Evolutionary conservation across 2,888 invertebrate genomes (phyloP), one percentile per base, ranked within the genome.

Genomic region (Syritta pipiens): DNA sequence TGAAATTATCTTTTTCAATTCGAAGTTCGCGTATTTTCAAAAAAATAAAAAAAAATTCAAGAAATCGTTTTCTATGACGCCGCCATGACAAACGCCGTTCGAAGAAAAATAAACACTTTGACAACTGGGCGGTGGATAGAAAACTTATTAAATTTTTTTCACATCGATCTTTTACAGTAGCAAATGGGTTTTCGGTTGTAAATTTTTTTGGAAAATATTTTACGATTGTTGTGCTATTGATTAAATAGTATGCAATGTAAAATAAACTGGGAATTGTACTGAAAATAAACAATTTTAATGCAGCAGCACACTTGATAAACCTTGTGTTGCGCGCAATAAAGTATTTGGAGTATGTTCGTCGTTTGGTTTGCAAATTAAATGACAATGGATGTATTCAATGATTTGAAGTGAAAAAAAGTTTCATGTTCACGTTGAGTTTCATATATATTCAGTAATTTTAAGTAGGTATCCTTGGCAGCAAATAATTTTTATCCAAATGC

Each of bases 61-160:
- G n/a, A n/a, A 48, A 42, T 20, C 42, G 12, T 57, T 53, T 32
- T 9, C 20, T 55, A 77, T 42, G 77, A 77, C 79, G 79, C 67
- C 74, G 79, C 79, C 79, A 79, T 79, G 79, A 74, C 74, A 79
- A 67, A 72, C 71, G 77, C 67, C 55, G 48, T 67, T 59, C 46
- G 28, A 60, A 68, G 71, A 77, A 77, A 77, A 77, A 79, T 74
- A 79, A 79, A 79, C 79, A 79, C 67, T 72, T 51, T 60, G 53
- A 74, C 53, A 72, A 74, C 44, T 68, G 67, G 79, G 79, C 67
- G 77, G 74, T 57, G 42, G 35, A 72, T 55, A 0, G 12, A 0
- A 28, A 46, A 48, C 5, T 19, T 60, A n/a, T n/a, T n/a, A n/a
- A 7, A 35, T 37, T 51, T 63, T 62, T 57, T 72, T 65, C 53